These are phyloP conservation scores for Prunella himalayana DNA, from an alignment of 2,113 vertebrate genomes.

Conservation along the genomic window DNA sequence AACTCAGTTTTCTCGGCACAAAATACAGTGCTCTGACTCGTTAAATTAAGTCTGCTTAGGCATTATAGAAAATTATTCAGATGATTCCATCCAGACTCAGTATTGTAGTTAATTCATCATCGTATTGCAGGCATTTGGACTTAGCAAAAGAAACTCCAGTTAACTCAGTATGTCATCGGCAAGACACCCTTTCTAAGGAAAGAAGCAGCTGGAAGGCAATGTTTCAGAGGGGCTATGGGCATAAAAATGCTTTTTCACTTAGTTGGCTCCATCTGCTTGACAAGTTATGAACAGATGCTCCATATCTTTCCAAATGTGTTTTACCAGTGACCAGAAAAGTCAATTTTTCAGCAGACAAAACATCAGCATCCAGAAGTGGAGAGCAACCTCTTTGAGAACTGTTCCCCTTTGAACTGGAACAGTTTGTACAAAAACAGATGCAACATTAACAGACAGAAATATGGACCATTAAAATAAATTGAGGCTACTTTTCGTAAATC, in stretches of 20 bases:
- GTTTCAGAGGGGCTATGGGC: background rate
- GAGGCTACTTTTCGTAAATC: background rate
- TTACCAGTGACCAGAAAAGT: slow-evolving; percentile 46
- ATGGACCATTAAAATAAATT: background rate
- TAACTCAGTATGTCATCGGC: background rate
- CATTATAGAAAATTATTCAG: background rate
- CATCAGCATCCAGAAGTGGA: slow-evolving; percentile 9
- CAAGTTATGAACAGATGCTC: slow-evolving; percentile 50
- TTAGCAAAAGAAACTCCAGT: background rate
- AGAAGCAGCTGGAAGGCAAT: slow-evolving; percentile 33
- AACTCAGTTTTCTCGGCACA: background rate
- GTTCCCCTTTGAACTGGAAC: slow-evolving; percentile 11
- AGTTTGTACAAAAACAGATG: slow-evolving; percentile 5
- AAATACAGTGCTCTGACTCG: background rate
- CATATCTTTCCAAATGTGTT: slow-evolving; percentile 16
- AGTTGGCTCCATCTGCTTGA: slow-evolving; percentile 55
- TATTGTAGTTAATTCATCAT: background rate
- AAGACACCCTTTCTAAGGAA: slow-evolving; percentile 15
- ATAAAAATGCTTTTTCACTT: slow-evolving; percentile 41
- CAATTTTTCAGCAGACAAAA: slow-evolving; percentile 34
- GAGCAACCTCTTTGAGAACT: background rate
- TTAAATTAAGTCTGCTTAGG: background rate
- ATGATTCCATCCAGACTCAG: background rate
- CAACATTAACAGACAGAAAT: background rate
- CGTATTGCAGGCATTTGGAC: background rate